Conservation (phyloP, 2,888 invertebrate genomes). For the Timandra comae region DNA sequence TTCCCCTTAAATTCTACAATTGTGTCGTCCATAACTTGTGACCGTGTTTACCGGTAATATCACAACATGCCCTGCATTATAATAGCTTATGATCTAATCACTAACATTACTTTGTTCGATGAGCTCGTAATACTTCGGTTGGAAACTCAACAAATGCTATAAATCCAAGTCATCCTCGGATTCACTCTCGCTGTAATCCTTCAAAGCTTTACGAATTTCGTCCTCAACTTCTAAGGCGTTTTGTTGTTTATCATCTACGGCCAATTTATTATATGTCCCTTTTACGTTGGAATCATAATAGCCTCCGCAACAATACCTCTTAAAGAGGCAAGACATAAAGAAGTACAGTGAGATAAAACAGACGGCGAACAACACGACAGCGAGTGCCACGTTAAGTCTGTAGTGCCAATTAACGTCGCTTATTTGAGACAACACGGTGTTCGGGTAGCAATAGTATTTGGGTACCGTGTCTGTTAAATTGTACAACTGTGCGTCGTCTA, state of each 20-base stretch:
- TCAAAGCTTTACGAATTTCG: conserved; percentile 61
- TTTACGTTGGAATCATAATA: conserved; percentile 51
- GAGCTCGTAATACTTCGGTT: conserved; percentile 44
- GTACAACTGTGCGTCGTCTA: conserved; percentile 78
- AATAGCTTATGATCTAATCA: too few relatives aligned
- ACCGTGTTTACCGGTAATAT: conserved; percentile 39
- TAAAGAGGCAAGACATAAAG: conserved; percentile 39
- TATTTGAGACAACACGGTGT: conserved; percentile 57
- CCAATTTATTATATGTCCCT: conserved; percentile 57
- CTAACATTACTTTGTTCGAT: conserved; percentile 35
- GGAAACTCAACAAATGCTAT: conserved; percentile 50
- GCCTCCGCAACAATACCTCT: conserved; percentile 41
- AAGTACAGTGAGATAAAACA: conserved; percentile 42
- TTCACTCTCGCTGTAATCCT: conserved; percentile 58
- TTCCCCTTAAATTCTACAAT: conserved; percentile 15
- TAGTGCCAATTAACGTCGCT: conserved; percentile 64
- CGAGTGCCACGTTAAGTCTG: conserved; percentile 56
- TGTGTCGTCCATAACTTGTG: conserved; percentile 36
- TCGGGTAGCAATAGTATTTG: conserved; percentile 71
- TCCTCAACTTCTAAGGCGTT: conserved; percentile 59
- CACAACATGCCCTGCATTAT: conserved; percentile 52
- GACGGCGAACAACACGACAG: conserved; percentile 47
- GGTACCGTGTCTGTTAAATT: conserved; percentile 55
- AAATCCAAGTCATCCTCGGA: conserved; percentile 61
- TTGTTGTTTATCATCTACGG: conserved; percentile 56